Percentiles rank a stretch among this genome's conserved stretches.
phyloP scores from a whole-genome alignment of 2,888 invertebrate species.

The Brachylomia viminalis region DNA sequence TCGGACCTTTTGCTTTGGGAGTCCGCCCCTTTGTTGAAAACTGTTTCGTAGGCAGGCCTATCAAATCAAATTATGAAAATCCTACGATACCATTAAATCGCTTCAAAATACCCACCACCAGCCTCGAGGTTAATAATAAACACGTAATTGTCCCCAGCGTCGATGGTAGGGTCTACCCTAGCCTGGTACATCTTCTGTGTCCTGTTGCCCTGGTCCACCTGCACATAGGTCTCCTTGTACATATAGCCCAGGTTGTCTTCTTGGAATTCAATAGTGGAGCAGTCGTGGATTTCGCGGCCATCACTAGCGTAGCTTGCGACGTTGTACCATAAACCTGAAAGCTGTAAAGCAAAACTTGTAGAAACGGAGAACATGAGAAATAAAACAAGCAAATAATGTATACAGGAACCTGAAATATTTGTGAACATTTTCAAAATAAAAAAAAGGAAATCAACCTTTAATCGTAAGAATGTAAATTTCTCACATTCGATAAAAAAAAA shows the following conservation, averaged over 20 bases:
- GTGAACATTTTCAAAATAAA: too few relatives aligned
- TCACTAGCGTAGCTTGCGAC: slow-evolving; percentile 86
- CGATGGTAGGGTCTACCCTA: slow-evolving; percentile 86
- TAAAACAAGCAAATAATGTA: too few relatives aligned
- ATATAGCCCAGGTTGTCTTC: slow-evolving; percentile 87
- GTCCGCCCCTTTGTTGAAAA: too few relatives aligned
- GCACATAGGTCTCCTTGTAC: slow-evolving; percentile 83
- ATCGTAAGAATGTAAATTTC: too few relatives aligned
- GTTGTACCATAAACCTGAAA: slow-evolving; percentile 88
- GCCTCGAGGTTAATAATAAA: slow-evolving; percentile 86
- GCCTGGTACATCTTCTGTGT: slow-evolving; percentile 87
- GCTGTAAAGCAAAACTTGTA: slow-evolving; percentile 68
- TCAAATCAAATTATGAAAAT: too few relatives aligned
- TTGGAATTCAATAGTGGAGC: slow-evolving; percentile 83
- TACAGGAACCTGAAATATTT: too few relatives aligned
- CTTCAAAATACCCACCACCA: slow-evolving; percentile 76
- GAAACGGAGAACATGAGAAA: neutral
- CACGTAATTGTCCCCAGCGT: slow-evolving; percentile 83
- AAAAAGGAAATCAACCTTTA: too few relatives aligned
- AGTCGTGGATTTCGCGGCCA: slow-evolving; percentile 82
- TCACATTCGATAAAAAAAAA: too few relatives aligned
- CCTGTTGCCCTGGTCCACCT: slow-evolving; percentile 78
- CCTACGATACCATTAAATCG: too few relatives aligned
- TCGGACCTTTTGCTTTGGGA: too few relatives aligned
- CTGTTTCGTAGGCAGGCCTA: too few relatives aligned